Conservation (phyloP, 2,888 invertebrate species). For the Neoitamus cyanurus region DNA sequence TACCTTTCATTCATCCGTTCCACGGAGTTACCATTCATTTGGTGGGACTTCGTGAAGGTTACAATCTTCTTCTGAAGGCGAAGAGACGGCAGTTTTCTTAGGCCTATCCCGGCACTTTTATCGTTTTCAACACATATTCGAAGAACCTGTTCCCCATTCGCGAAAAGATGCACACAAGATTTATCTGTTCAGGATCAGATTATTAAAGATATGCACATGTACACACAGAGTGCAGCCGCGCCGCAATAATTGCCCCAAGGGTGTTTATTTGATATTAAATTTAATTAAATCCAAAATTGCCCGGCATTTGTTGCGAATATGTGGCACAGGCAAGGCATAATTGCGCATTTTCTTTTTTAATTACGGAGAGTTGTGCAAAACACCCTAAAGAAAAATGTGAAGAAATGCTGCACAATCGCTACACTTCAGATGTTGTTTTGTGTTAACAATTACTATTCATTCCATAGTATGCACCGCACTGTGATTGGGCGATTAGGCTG, state of each 20-base stretch:
- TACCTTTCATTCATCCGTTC: constrained; percentile 51
- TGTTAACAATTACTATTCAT: too few relatives aligned
- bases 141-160: constrained; percentile 13
- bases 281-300: constrained; percentile 51
- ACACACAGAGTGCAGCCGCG: neutral
- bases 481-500: too few relatives aligned
- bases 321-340: neutral
- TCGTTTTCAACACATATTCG: constrained; percentile 29
- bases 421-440: neutral
- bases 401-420: neutral
- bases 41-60: constrained; percentile 21
- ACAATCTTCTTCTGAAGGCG: neutral
- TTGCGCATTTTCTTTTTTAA: neutral
- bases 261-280: constrained; percentile 52
- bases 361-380: neutral
- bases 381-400: neutral
- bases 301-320: constrained; percentile 34
- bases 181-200: constrained; percentile 50
- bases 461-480: too few relatives aligned
- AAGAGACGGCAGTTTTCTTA: neutral
- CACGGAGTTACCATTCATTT: constrained; percentile 49
- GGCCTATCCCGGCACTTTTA: neutral
- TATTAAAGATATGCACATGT: constrained; percentile 10
- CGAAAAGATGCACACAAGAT: constrained; percentile 39
- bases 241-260: constrained; percentile 44